Conservation (phyloP, 2,113 vertebrate genomes). For the Pandion haliaetus region DNA sequence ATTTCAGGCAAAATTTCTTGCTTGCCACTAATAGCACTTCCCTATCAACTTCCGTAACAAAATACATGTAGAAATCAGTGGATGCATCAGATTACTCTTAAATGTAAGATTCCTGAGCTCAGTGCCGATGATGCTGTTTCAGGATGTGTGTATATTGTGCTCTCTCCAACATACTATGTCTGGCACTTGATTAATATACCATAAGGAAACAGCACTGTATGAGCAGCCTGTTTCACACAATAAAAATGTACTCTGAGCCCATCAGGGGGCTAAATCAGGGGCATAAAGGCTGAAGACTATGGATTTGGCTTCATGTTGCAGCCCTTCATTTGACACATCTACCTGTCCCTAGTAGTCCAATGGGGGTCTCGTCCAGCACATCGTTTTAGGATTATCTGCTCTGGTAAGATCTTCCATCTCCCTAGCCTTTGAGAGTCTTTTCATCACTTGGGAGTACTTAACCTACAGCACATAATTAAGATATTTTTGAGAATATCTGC, state of each 20-base stretch:
- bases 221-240: background rate
- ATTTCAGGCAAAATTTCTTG: background rate
- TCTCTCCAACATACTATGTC: background rate
- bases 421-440: background rate
- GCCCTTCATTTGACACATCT: background rate
- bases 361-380: background rate
- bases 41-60: background rate
- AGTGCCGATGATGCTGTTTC: background rate
- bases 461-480: background rate
- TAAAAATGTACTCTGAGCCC: background rate
- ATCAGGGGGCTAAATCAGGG: background rate
- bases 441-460: background rate
- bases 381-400: background rate
- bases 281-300: background rate
- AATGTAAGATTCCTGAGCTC: background rate
- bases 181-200: background rate
- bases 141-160: background rate
- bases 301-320: background rate
- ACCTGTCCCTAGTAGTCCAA: background rate
- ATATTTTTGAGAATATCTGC: background rate
- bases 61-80: background rate
- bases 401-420: background rate
- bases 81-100: background rate
- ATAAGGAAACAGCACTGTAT: background rate
- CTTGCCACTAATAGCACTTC: background rate